Evolutionary conservation across 2,888 invertebrate species (phyloP).

Genomic region (Emesis castigata): DNA sequence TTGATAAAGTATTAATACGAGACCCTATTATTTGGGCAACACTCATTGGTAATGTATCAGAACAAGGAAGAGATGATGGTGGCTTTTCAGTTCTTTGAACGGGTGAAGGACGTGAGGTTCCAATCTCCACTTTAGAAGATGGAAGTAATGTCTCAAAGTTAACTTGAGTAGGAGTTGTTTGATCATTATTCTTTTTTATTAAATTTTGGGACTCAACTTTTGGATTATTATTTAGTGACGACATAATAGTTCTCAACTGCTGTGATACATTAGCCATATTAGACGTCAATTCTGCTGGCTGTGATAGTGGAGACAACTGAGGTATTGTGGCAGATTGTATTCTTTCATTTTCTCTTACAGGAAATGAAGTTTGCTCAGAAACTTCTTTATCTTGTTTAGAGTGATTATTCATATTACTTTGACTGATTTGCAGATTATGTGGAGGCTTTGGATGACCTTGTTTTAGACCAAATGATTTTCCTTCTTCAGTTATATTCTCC

Average conservation of each 20-base stretch:
- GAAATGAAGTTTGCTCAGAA: constrained; percentile 76
- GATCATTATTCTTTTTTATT: constrained; percentile 83
- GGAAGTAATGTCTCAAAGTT: constrained; percentile 85
- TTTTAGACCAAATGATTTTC: constrained; percentile 78
- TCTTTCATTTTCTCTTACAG: constrained; percentile 79
- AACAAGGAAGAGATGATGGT: constrained; percentile 70
- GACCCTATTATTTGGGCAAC: constrained; percentile 81
- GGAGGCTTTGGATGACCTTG: constrained; percentile 72
- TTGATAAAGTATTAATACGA: constrained; percentile 80
- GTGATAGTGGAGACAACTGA: constrained; percentile 92
- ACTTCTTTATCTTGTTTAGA: constrained; percentile 76
- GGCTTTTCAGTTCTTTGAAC: constrained; percentile 80
- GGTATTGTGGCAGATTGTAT: constrained; percentile 88
- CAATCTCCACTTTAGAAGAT: constrained; percentile 85
- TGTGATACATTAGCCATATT: constrained; percentile 93
- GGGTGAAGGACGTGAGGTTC: constrained; percentile 79
- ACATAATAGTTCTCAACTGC: constrained; percentile 90
- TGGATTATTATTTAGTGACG: constrained; percentile 88
- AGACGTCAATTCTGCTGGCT: constrained; percentile 92
- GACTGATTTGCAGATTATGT: constrained; percentile 48
- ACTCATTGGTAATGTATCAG: constrained; percentile 79
- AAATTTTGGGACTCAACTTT: constrained; percentile 84
- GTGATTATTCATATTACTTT: constrained; percentile 68
- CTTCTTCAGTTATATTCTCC: constrained; percentile 89
- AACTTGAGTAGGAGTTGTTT: constrained; percentile 83